Conservation (phyloP, 2,888 invertebrate genomes). For the Volucella inflata region DNA sequence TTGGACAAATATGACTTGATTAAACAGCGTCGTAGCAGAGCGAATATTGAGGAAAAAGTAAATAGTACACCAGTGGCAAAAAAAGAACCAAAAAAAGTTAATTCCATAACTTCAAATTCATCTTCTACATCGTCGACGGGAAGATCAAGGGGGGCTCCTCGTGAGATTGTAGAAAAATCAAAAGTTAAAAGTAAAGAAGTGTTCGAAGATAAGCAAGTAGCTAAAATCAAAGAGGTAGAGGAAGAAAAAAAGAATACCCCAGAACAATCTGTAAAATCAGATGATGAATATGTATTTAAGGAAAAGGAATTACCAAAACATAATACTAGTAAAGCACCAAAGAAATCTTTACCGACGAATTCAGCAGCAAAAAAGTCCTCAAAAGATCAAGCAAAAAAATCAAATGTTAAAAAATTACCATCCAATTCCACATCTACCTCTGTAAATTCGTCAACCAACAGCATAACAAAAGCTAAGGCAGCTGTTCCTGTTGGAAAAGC, state of each 20-base stretch:
- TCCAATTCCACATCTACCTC: constrained; percentile 15
- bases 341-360: constrained; percentile 37
- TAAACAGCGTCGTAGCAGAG: constrained; percentile 86
- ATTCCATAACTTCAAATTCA: constrained; percentile 25
- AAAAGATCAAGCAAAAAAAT: constrained; percentile 84
- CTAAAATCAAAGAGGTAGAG: neutral
- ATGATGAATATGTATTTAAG: constrained; percentile 41
- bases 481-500: constrained; percentile 39
- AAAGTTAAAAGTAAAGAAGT: constrained; percentile 79
- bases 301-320: constrained; percentile 68
- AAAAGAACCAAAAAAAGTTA: constrained; percentile 66
- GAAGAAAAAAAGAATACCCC: constrained; percentile 1
- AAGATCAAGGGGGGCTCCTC: constrained; percentile 37
- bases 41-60: constrained; percentile 84
- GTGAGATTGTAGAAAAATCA: constrained; percentile 76
- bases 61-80: constrained; percentile 81
- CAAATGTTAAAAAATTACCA: constrained; percentile 75
- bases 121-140: constrained; percentile 31
- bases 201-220: constrained; percentile 79
- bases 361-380: constrained; percentile 65
- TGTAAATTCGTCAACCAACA: constrained; percentile 19
- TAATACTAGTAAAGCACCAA: constrained; percentile 71
- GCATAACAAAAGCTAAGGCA: constrained; percentile 45
- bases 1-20: constrained; percentile 87
- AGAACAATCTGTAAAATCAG: constrained; percentile 30